Base-by-base conservation (phyloP, 2,888 invertebrate genomes). In the Leptopilina drosophilae region DNA sequence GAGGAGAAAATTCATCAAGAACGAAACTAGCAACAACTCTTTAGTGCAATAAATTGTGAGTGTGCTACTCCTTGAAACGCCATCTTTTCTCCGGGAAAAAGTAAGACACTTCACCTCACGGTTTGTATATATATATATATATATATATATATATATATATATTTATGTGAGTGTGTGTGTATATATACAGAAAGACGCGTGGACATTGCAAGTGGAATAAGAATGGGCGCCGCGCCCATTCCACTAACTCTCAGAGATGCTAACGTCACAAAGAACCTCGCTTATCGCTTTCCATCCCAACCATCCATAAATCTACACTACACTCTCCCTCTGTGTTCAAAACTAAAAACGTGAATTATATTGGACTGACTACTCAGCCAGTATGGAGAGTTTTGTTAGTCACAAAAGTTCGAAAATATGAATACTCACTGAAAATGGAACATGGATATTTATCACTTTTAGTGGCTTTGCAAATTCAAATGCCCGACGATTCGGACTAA, bases 291-390 rank as follows among this genome's bases (percentile, higher is more conserved):
- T 20, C 15, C 62, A 62, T 62, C 62, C 62, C 62, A 15, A 62
- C 62, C 20, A 20, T 15, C 62, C 62, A 62, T 62, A 62, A 62
- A 62, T 62, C 15, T 49, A 20, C 62, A 20, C 62, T 20, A 62
- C 62, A 62, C 12, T 49, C 46, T 46, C 46, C 12, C 12, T 49
- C 62, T 62, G 8, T 62, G 62, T 20, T 62, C 15, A 62, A 62
- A 62, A 62, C 62, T 62, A 62, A 62, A 62, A 62, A 62, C 20
- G 62, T 62, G 62, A 62, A 62, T 62, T 15, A 62, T 62, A 62
- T 8, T 20, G 9, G 20, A 62, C 62, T 15, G 62, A 62, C 62
- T 62, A 62, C 62, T 62, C 62, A 20, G 62, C 20, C 62, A 62
- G 15, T 49, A 49, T 62, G 15, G 62, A 20, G 15, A 62, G 62